phyloP scores from a whole-genome alignment of 2,797 vertebrate species.

The Etheostoma nigrum region DNA sequence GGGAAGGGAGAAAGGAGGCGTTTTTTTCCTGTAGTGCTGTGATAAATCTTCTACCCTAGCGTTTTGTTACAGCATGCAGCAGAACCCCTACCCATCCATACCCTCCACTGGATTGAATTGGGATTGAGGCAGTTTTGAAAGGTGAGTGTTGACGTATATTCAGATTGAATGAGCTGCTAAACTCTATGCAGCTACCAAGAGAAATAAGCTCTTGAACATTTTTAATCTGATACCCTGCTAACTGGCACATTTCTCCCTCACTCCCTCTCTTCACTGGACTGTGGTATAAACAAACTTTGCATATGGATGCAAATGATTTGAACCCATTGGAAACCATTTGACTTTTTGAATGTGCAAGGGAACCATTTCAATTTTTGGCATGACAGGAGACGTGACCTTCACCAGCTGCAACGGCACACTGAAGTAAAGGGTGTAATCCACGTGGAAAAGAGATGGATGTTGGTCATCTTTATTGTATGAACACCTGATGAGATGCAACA shows the following conservation, averaged over 20 bases:
- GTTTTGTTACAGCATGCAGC: conserved; percentile 34
- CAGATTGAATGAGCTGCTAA: conserved; percentile 41
- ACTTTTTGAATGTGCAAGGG: conserved; percentile 40
- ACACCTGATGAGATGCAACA: conserved; percentile 39
- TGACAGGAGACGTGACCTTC: conserved; percentile 44
- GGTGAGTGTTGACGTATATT: conserved; percentile 20
- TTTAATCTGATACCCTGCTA: conserved; percentile 28
- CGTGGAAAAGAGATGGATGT: conserved; percentile 23
- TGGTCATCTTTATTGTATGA: conserved; percentile 33
- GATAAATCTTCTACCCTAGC: conserved; percentile 42
- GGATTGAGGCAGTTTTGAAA: conserved; percentile 25
- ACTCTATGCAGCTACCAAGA: conserved; percentile 9
- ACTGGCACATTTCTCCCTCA: conserved; percentile 4
- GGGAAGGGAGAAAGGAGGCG: conserved; percentile 10
- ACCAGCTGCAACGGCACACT: conserved; percentile 7
- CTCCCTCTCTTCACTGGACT: neutral
- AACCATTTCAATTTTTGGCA: conserved; percentile 33
- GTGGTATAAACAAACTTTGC: neutral
- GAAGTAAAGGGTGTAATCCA: conserved; percentile 25
- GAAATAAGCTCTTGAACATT: conserved; percentile 24
- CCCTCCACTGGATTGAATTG: conserved; percentile 19
- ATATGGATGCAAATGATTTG: conserved; percentile 47
- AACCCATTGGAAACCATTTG: conserved; percentile 30
- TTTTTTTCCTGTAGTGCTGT: conserved; percentile 40
- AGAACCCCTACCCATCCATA: conserved; percentile 37